phyloP scores from a whole-genome alignment of 2,797 vertebrate species.

The Acrossocheilus wenchowensis region DNA sequence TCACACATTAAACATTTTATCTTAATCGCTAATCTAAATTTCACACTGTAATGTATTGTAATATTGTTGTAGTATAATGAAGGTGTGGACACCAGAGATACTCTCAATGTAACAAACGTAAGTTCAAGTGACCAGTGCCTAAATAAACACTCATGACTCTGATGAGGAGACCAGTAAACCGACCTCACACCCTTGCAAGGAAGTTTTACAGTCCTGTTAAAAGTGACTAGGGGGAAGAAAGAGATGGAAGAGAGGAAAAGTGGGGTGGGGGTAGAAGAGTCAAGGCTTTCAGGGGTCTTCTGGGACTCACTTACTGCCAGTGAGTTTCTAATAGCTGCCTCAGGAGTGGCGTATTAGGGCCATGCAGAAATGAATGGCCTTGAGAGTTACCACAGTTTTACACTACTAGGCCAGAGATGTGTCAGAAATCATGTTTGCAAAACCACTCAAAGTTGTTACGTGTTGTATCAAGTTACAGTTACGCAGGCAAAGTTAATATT shows the following conservation, averaged over 20 bases:
- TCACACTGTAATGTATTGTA: not conserved
- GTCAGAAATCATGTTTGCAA: slow-evolving; percentile 25
- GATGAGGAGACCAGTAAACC: slow-evolving; percentile 56
- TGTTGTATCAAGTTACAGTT: slow-evolving; percentile 7
- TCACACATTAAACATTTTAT: not conserved
- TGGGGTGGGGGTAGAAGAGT: slow-evolving; percentile 59
- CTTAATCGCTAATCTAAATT: not conserved
- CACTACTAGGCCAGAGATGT: slow-evolving; percentile 23
- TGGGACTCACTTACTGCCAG: slow-evolving; percentile 58
- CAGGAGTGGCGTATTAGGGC: slow-evolving; percentile 24
- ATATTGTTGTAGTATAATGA: not conserved
- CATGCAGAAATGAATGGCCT: slow-evolving; percentile 31
- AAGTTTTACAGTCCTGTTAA: slow-evolving; percentile 65
- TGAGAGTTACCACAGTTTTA: slow-evolving; percentile 36
- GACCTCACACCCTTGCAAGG: slow-evolving; percentile 49
- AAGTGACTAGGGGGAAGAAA: slow-evolving; percentile 55
- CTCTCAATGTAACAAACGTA: slow-evolving; percentile 29
- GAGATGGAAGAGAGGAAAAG: slow-evolving; percentile 53
- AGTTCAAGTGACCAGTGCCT: slow-evolving; percentile 54
- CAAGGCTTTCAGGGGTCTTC: slow-evolving; percentile 49
- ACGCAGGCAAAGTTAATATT: slow-evolving; percentile 5
- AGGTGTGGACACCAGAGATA: not conserved
- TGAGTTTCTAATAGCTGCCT: slow-evolving; percentile 48
- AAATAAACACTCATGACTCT: slow-evolving; percentile 62
- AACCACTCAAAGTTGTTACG: slow-evolving; percentile 29